These are phyloP conservation scores for fruit fly (Drosophila melanogaster) DNA, from an alignment of 1,140 invertebrate genomes.

Conservation along the genomic window DNA sequence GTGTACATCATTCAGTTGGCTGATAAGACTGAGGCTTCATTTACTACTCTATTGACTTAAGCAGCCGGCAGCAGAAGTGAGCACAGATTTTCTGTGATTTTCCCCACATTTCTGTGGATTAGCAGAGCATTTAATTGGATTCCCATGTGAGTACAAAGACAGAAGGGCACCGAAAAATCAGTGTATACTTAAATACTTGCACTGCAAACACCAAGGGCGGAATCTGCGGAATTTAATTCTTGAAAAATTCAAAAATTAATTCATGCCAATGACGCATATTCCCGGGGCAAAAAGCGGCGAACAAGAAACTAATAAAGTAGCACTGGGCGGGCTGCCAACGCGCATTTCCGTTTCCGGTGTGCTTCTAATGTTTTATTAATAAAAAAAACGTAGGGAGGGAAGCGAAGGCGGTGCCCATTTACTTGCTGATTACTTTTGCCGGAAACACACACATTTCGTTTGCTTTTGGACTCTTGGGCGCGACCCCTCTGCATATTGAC, in stretches of 20 bases:
- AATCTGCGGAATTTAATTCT: conserved; percentile 42
- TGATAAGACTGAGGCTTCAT: conserved; percentile 48
- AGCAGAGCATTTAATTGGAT: conserved; percentile 67
- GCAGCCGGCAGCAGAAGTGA: conserved; percentile 29
- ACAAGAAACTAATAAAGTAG: conserved; percentile 45
- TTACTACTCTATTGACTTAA: conserved; percentile 63
- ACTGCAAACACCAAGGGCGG: neutral
- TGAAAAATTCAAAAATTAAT: conserved; percentile 33
- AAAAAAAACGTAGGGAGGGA: conserved; percentile 10
- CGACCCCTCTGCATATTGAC: conserved; percentile 18
- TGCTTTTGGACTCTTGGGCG: conserved; percentile 16
- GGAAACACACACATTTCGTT: conserved; percentile 13
- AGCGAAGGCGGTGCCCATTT: neutral
- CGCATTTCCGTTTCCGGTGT: conserved; percentile 54
- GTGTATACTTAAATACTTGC: neutral
- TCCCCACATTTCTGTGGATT: conserved; percentile 58
- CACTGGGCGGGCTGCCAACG: conserved; percentile 38
- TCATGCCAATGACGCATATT: conserved; percentile 28
- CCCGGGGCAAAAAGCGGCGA: conserved; percentile 6
- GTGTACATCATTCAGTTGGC: conserved; percentile 2
- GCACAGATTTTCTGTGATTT: conserved; percentile 67
- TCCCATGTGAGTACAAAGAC: conserved; percentile 31
- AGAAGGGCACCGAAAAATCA: neutral
- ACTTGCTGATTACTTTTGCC: conserved; percentile 32
- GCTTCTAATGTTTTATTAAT: conserved; percentile 51